These are phyloP conservation scores for Ophion costatus DNA, from an alignment of 2,888 invertebrate species.

Conservation along the genomic window DNA sequence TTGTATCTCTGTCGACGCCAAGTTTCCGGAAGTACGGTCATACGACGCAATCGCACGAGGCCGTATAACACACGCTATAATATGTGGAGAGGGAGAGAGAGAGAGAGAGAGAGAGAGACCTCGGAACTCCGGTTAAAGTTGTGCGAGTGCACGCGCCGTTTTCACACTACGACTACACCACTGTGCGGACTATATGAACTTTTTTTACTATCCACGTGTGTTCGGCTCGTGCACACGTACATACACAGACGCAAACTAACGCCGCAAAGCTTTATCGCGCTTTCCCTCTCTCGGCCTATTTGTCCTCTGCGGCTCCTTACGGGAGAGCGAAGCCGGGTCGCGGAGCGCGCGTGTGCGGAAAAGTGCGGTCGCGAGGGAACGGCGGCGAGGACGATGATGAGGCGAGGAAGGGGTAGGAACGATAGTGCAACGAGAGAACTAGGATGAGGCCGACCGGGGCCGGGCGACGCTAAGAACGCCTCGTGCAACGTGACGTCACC, in stretches of 20 bases:
- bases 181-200: too few relatives aligned
- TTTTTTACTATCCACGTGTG: too few relatives aligned
- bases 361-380: neutral
- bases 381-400: neutral
- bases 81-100: neutral
- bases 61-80: neutral
- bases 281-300: neutral
- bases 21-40: neutral
- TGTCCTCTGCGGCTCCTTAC: neutral
- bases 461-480: conserved; percentile 61
- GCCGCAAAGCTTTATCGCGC: neutral
- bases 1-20: neutral
- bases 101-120: conserved; percentile 44
- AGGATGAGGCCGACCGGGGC: conserved; percentile 58
- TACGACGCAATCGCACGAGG: conserved; percentile 12
- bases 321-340: conserved; percentile 30
- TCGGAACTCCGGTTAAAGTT: conserved; percentile 49
- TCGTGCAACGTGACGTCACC: conserved; percentile 78
- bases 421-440: conserved; percentile 32
- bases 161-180: conserved; percentile 42
- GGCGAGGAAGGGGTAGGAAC: neutral
- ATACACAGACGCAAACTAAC: neutral
- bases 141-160: conserved; percentile 65
- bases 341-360: conserved; percentile 25
- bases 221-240: too few relatives aligned